Evolutionary conservation across 1,140 invertebrate genomes (phyloP).

Genomic region (Sycophila sp.): DNA sequence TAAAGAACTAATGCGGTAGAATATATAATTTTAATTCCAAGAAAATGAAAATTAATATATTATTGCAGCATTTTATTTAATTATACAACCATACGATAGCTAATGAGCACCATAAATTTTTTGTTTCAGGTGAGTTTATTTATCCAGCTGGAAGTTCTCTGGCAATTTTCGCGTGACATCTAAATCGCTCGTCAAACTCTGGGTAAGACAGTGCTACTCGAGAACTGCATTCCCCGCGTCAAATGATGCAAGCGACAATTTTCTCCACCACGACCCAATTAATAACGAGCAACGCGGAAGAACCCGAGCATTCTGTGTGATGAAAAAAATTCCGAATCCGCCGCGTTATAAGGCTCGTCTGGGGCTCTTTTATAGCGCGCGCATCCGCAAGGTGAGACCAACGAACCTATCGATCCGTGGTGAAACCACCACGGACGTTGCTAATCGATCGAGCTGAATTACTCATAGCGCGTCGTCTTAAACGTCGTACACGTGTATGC

Average conservation of each 20-base stretch:
- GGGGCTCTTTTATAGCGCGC: background rate
- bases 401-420: background rate
- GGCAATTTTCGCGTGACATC: background rate
- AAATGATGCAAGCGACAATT: background rate
- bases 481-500: background rate
- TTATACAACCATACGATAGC: too few species aligned
- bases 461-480: conserved; percentile 24
- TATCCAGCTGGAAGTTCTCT: background rate
- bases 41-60: too few species aligned
- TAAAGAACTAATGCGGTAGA: too few species aligned
- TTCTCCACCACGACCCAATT: background rate
- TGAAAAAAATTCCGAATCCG: too few species aligned
- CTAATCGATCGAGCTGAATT: conserved; percentile 27
- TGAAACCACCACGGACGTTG: background rate
- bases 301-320: background rate
- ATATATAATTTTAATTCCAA: background rate
- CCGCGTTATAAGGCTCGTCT: too few species aligned
- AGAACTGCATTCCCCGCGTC: background rate
- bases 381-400: background rate
- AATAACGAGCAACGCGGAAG: background rate
- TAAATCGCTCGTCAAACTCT: too few species aligned
- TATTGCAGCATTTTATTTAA: too few species aligned
- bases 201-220: background rate
- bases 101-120: too few species aligned
- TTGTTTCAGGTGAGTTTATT: conserved; percentile 25